Evolutionary conservation across 30 jellyfish, hydroid and myxozoan species (phyloP).

Genomic region (Morbakka virulenta): DNA sequence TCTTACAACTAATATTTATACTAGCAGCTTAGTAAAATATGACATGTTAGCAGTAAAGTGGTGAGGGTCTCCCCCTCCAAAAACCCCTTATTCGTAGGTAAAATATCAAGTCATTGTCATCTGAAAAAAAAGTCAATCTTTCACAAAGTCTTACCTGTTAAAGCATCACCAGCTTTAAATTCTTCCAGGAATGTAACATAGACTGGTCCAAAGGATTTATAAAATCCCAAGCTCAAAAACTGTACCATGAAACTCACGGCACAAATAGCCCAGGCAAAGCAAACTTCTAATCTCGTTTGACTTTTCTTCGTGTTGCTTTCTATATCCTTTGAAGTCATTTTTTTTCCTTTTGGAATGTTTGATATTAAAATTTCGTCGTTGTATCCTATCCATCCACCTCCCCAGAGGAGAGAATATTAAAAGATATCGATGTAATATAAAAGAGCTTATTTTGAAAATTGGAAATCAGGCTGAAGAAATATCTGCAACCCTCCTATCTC

Average conservation of each 20-base stretch:
- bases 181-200: constrained; percentile 67
- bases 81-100: too few species aligned
- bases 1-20: too few species aligned
- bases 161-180: constrained; percentile 71
- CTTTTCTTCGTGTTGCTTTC: not conserved
- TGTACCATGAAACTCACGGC: constrained; percentile 79
- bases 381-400: not conserved
- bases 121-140: too few species aligned
- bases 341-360: not conserved
- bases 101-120: too few species aligned
- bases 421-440: too few species aligned
- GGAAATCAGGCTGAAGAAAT: too few species aligned
- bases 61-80: too few species aligned
- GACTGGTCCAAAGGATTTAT: constrained; percentile 79
- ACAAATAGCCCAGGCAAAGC: constrained; percentile 65
- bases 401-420: not conserved
- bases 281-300: not conserved
- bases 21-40: too few species aligned
- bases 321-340: not conserved
- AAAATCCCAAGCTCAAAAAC: constrained; percentile 84
- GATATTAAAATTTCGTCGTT: not conserved
- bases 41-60: too few species aligned
- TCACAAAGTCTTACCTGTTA: constrained; percentile 88
- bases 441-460: too few species aligned
- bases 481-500: too few species aligned